Base-by-base conservation (phyloP, 2,888 invertebrate genomes). In the Eupithecia dodoneata region DNA sequence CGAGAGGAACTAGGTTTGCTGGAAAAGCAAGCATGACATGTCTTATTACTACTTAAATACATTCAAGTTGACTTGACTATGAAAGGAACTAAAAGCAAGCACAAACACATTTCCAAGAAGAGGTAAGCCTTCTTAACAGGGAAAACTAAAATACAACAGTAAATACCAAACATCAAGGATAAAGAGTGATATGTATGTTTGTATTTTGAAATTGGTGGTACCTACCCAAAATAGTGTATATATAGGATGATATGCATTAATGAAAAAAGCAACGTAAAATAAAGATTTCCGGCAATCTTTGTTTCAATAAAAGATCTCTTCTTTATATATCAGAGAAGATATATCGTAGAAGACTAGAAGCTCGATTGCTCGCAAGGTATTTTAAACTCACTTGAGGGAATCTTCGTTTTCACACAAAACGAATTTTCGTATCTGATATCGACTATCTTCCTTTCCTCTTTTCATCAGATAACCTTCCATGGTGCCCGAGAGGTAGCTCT, bases 391-490 rank as follows among this genome's bases (percentile, higher is more conserved):
- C 95, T 97, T 97, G 75, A 99, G 94, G 1, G 97, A 97, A 88
- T 98, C 98, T 81, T 98, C 98, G 67, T 96, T 95, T 92, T 98
- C 98, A 73, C 96, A 97, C 59, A 99, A 94, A 59, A 98, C 96
- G 92, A 99, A 99, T 90, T 97, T 97, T 83, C 98, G 95, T 47
- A 97, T 96, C 85, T 97, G 97, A 92, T 97, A 98, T 77, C 97
- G 96, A 83, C 97, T 97, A 90, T 98, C 98, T 89, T 98, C 98
- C 91, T 98, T 98, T 3, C 98, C 98, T 77, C 97, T 96, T 92
- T 99, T 99, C 97, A 97, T 98, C 80, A 98, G 94, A 90, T 97
- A 97, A 0, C 98, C 98, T 91, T 98, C 98, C 97, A 98, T 98
- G 72, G 96, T 96, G 7, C 98, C 98, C 30, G 96, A 97, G 72